phyloP scores from a whole-genome alignment of 2,113 vertebrate species.

The Stigmatopora nigra region DNA sequence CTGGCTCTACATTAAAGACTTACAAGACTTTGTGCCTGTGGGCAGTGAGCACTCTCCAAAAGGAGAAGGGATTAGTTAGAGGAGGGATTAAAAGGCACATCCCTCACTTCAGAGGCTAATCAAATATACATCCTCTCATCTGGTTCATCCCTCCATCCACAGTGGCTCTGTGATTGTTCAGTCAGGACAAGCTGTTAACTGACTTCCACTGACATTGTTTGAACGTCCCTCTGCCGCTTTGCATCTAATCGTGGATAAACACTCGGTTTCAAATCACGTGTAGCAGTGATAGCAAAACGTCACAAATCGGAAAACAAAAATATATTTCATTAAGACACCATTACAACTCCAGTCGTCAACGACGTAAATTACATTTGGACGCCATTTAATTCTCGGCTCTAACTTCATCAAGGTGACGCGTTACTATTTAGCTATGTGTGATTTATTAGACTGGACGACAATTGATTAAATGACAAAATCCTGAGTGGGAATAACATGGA shows the following conservation, averaged over 20 bases:
- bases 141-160: slow-evolving; percentile 30
- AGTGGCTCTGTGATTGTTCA: slow-evolving; percentile 36
- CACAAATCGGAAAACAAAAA: too few species aligned
- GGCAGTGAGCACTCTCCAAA: slow-evolving; percentile 48
- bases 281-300: not conserved
- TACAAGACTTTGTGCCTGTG: slow-evolving; percentile 21
- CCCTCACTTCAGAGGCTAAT: slow-evolving; percentile 54
- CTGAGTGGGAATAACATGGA: slow-evolving; percentile 24
- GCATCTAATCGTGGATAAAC: slow-evolving; percentile 33
- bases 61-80: slow-evolving; percentile 53
- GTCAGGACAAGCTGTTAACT: slow-evolving; percentile 30
- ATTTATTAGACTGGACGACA: slow-evolving; percentile 22
- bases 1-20: slow-evolving; percentile 21
- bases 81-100: slow-evolving; percentile 52
- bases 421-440: slow-evolving; percentile 31
- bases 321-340: not conserved
- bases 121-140: slow-evolving; percentile 52
- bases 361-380: slow-evolving; percentile 19
- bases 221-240: slow-evolving; percentile 17
- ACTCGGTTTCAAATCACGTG: slow-evolving; percentile 5
- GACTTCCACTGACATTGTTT: slow-evolving; percentile 35
- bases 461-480: slow-evolving; percentile 33
- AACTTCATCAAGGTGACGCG: slow-evolving; percentile 18
- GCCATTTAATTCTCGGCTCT: slow-evolving; percentile 16
- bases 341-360: not conserved